A percentile compares a stretch with the other conserved stretches of the same genome.
phyloP scores from a whole-genome alignment of 2,888 invertebrate species.

The Vandiemenella viatica region DNA sequence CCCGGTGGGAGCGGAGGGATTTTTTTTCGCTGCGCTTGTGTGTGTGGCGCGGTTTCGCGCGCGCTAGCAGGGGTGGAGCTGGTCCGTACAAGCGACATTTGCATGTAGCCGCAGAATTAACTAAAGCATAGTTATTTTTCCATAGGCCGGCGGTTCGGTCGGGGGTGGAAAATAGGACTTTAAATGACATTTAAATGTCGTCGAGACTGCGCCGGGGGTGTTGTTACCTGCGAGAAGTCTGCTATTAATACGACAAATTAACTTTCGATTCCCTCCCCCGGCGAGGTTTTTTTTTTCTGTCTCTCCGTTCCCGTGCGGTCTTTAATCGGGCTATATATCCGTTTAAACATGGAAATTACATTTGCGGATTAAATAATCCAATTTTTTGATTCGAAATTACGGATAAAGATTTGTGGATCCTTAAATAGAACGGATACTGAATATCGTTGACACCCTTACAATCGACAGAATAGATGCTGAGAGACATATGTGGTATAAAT shows the following conservation, averaged over 20 bases:
- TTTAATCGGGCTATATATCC: background rate
- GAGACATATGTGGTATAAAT: too few species aligned
- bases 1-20: background rate
- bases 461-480: too few species aligned
- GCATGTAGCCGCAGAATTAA: background rate
- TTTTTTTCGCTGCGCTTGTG: too few species aligned
- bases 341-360: background rate
- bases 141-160: background rate
- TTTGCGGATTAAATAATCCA: background rate
- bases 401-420: too few species aligned
- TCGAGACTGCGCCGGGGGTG: background rate
- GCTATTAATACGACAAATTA: background rate
- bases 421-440: too few species aligned
- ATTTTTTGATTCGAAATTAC: too few species aligned
- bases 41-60: too few species aligned
- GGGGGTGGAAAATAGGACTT: slow-evolving; percentile 1
- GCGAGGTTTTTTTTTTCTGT: background rate
- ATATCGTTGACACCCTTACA: too few species aligned
- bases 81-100: background rate
- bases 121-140: background rate
- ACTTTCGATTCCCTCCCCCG: too few species aligned
- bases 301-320: background rate
- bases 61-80: background rate
- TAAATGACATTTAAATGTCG: slow-evolving; percentile 4
- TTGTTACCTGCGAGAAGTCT: background rate